Evolutionary conservation across 2,888 invertebrate species (phyloP), one percentile per base, ranked within the genome.

Genomic region (Nymphalis polychloros): DNA sequence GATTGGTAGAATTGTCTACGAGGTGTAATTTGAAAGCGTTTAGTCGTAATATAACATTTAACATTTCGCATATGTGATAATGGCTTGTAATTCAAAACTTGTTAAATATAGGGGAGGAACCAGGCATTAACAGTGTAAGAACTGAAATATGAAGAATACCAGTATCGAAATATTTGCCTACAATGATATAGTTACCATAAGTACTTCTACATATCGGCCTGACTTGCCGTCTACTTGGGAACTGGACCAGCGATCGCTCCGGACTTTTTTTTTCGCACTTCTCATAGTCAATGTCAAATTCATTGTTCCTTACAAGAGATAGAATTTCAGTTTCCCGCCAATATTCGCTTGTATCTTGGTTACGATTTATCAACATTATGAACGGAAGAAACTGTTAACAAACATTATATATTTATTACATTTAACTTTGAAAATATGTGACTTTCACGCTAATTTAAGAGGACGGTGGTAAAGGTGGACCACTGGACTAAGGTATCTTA

Each of bases 321-420:
- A 91, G 72, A 23, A 92, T 87, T 72, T 91, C 91, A 0, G 90
- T 90, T 73, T 89, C 89, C 1, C 90, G 83, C 92, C 92, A 92
- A 70, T 84, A 92, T 70, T 92, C 91, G 71, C 89, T 90, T 1
- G 87, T 90, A 69, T 91, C 92, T 67, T 82, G 83, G 49, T 81
- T 77, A 53, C 80, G 81, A 64, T 86, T 85, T 73, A 89, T 81
- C 68, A 92, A 77, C 79, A 79, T 84, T 77, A 85, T 84, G 72
- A 90, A 89, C 1, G 89, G 87, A 1, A 92, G 81, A 67, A 79
- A 88, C 91, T 92, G 77, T 5, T 6, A 31, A 31, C 27, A 1
- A 84, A 83, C 0, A 4, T 13, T 2, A 13, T 41, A 17, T 52
- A 23, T 48, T 17, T 7, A n/a, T 4, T 59, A 47, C 16, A 17